These are phyloP conservation scores for Ostrea edulis DNA, from an alignment of 1,140 invertebrate species.

Conservation along the genomic window DNA sequence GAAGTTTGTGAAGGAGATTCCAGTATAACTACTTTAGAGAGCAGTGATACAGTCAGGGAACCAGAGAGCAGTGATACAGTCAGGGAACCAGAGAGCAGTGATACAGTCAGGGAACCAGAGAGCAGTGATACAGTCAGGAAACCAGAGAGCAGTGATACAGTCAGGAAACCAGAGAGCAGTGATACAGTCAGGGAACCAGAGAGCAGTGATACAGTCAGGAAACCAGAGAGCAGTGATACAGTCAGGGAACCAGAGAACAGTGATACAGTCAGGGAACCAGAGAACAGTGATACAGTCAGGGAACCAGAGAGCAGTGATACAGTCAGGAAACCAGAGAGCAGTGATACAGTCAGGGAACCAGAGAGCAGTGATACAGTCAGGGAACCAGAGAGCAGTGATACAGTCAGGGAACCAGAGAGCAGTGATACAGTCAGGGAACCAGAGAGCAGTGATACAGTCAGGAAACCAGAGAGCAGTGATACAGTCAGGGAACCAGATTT, in stretches of 20 bases:
- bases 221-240: not conserved
- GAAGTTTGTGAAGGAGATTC: not conserved
- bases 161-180: not conserved
- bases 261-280: not conserved
- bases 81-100: not conserved
- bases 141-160: not conserved
- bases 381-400: not conserved
- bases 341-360: not conserved
- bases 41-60: not conserved
- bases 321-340: not conserved
- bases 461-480: not conserved
- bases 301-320: not conserved
- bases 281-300: not conserved
- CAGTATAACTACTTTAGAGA: not conserved
- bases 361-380: not conserved
- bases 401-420: not conserved
- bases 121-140: not conserved
- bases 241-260: not conserved
- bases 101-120: too few species aligned
- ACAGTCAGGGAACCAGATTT: not conserved
- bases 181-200: too few species aligned
- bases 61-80: not conserved
- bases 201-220: not conserved
- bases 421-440: not conserved
- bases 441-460: not conserved